Percentiles rank a stretch among this genome's conserved stretches.
These are phyloP conservation scores for Lordiphosa clarofinis DNA, from an alignment of 1,140 invertebrate genomes.

Conservation along the genomic window DNA sequence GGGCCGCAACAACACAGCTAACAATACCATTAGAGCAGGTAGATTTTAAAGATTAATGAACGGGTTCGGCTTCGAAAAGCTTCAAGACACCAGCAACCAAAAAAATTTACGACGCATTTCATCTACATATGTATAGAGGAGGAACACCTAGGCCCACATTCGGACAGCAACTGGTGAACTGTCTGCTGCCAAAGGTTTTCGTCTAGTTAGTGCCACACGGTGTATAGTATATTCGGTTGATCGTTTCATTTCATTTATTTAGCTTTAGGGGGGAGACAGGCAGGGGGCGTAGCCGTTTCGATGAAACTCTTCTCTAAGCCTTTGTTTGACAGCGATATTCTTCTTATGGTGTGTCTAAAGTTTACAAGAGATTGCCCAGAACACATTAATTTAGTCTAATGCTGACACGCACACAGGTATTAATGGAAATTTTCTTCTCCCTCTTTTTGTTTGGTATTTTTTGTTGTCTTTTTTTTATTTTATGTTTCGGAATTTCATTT, in stretches of 20 bases:
- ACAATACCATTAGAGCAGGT: constrained; percentile 65
- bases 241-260: no score
- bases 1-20: constrained; percentile 31
- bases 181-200: constrained; percentile 20
- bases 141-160: constrained; percentile 8
- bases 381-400: constrained; percentile 53
- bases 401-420: constrained; percentile 53
- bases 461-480: constrained; percentile 6
- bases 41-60: constrained; percentile 75
- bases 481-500: constrained; percentile 39
- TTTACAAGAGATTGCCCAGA: constrained; percentile 49
- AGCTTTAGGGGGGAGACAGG: background rate
- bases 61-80: constrained; percentile 53
- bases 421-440: constrained; percentile 34
- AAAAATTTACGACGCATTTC: constrained; percentile 54
- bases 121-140: constrained; percentile 9
- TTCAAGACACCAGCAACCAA: constrained; percentile 38
- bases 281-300: constrained; percentile 5
- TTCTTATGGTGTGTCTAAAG: constrained; percentile 11
- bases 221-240: constrained; percentile 20
- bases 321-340: no score
- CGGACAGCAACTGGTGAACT: constrained; percentile 24
- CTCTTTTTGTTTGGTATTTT: constrained; percentile 11
- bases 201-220: constrained; percentile 8
- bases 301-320: constrained; percentile 13